Percentiles rank a stretch among this genome's conserved stretches.
Conservation (phyloP, 2,797 vertebrate genomes). For the Phrynocephalus forsythii region DNA sequence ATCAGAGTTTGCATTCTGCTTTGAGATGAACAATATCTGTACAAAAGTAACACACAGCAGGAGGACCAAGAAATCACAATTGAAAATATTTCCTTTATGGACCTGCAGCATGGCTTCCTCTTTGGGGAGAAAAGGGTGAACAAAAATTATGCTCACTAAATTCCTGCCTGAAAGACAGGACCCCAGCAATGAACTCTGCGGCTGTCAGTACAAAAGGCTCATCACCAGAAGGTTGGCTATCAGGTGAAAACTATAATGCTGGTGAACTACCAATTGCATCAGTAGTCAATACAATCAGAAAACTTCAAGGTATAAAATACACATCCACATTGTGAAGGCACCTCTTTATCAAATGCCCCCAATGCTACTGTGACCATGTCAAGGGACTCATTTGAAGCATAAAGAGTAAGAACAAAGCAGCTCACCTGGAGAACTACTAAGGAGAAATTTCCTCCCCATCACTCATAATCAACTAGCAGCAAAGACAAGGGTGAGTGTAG, state of each 20-base stretch:
- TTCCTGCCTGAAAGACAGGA: no score
- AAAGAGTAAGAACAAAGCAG: background rate
- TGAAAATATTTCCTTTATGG: constrained; percentile 41
- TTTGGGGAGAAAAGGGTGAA: background rate
- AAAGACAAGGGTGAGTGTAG: background rate
- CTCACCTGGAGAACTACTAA: background rate
- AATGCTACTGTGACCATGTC: background rate
- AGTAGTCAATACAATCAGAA: no score
- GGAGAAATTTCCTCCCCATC: background rate
- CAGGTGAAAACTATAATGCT: background rate
- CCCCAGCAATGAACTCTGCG: background rate
- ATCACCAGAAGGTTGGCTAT: background rate
- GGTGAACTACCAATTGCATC: no score
- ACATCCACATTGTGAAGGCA: background rate
- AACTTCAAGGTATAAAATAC: background rate
- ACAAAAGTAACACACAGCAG: constrained; percentile 13
- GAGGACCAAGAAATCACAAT: constrained; percentile 46
- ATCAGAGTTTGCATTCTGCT: constrained; percentile 34
- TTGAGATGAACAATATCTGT: constrained; percentile 29
- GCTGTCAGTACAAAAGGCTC: background rate
- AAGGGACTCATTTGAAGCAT: background rate
- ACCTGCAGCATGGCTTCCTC: background rate
- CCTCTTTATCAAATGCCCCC: background rate
- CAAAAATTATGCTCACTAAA: background rate
- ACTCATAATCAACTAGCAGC: background rate